Base-by-base conservation (phyloP, 1,140 invertebrate species). In the Aphis gossypii region DNA sequence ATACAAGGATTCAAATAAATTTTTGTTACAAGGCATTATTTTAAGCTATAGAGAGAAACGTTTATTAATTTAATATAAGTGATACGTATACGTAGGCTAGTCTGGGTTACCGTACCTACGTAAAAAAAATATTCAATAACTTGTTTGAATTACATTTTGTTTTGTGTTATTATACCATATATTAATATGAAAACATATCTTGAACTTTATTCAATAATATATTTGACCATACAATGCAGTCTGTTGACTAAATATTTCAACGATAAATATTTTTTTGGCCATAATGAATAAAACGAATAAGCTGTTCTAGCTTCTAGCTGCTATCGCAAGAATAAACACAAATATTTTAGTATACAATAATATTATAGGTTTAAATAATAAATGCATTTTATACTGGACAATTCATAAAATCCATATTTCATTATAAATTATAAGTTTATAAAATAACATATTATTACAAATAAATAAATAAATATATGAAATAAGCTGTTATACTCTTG, bases 361-460 rank as follows among this genome's bases (percentile, higher is more conserved):
- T 41, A 83, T 83, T 38, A 23, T 83, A 83, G 25, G 41, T 83
- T 83, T 23, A 38, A 83, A 83, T 38, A 23, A 83, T 41, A 83
- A 38, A 38, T 38, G 20, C 38, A 38, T 83, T 41, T 38, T 83
- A 38, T 38, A 83, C 20, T 21, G 38, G 25, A 83, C 20, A 23
- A 41, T 83, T 83, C 30, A 68, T 60, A 60, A 60, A 68, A 68
- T 8, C 56, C 60, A 30, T n/a, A 68, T n/a, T 68, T 68, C 30
- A n/a, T n/a, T 68, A n/a, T 68, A 68, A 68, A 30, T 68, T 68
- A 68, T 68, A 68, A n/a, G 60, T 68, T 68, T 68, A n/a, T 68
- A 68, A 68, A 68, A 68, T 68, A 68, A 68, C 60, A 68, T 68
- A 68, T n/a, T 30, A 68, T 68, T 60, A 60, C 60, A n/a, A 68